A percentile compares a stretch with the other conserved stretches of the same genome.
phyloP scores from a whole-genome alignment of 1,140 invertebrate species.

The Drosophila leontia region DNA sequence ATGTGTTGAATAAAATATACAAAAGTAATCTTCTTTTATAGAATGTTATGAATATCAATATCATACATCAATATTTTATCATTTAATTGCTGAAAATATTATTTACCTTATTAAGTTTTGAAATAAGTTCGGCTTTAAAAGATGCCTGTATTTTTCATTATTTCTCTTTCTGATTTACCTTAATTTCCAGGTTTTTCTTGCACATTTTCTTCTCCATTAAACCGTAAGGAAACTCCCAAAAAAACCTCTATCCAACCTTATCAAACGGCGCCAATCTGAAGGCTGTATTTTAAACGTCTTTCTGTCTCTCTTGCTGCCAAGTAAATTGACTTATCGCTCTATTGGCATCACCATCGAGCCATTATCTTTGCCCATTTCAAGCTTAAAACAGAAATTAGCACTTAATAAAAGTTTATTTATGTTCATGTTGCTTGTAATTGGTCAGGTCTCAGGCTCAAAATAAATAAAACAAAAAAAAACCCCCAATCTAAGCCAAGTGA shows the following conservation, averaged over 20 bases:
- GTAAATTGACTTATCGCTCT: constrained; percentile 62
- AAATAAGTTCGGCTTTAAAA: not conserved
- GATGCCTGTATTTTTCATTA: too few relatives aligned
- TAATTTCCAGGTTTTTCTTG: not conserved
- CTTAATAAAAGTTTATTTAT: constrained; percentile 79
- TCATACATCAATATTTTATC: not conserved
- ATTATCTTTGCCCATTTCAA: constrained; percentile 53
- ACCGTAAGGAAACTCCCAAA: not conserved
- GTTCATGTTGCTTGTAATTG: constrained; percentile 74
- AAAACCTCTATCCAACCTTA: constrained; percentile 10
- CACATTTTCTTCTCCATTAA: too few relatives aligned
- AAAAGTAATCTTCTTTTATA: not conserved
- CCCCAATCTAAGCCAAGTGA: constrained; percentile 11
- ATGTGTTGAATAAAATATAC: not conserved
- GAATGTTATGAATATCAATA: not conserved
- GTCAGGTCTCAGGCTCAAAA: constrained; percentile 7
- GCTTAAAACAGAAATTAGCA: constrained; percentile 75
- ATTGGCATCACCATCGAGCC: constrained; percentile 29
- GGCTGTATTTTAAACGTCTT: constrained; percentile 6
- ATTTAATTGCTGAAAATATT: not conserved
- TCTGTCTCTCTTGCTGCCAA: not conserved
- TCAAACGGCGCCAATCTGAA: constrained; percentile 57
- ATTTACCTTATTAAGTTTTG: not conserved
- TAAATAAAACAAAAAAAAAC: constrained; percentile 13
- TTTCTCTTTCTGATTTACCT: not conserved